A percentile compares a stretch with the other conserved stretches of the same genome.
Evolutionary conservation across 2,113 vertebrate species (phyloP).

Genomic region (Dipodomys ordii): DNA sequence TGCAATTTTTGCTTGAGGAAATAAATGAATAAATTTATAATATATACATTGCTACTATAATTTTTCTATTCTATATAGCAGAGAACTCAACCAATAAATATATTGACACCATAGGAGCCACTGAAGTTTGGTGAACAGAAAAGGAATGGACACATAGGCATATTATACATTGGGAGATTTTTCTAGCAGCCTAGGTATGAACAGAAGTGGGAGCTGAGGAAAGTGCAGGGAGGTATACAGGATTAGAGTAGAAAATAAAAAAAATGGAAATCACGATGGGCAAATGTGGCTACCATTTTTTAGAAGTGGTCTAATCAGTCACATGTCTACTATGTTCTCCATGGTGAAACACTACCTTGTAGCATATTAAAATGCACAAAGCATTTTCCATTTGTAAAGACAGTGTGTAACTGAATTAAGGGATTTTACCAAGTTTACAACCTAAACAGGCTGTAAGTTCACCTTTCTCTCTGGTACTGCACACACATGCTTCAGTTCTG

Average conservation of each 20-base stretch:
- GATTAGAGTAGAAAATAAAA: neutral
- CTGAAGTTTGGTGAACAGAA: neutral
- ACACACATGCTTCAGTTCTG: neutral
- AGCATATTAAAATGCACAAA: conserved; percentile 17
- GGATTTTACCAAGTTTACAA: neutral
- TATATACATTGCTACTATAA: neutral
- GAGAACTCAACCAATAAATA: neutral
- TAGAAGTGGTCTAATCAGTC: neutral
- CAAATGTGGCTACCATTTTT: neutral
- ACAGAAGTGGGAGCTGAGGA: neutral
- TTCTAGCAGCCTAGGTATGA: neutral
- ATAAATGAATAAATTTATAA: neutral
- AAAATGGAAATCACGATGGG: neutral
- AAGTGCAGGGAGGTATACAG: neutral
- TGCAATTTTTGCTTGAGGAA: neutral
- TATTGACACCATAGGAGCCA: neutral
- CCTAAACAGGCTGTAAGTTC: neutral
- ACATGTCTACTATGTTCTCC: neutral
- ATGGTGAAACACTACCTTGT: neutral
- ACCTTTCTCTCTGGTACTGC: neutral
- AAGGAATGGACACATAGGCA: neutral
- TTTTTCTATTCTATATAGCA: neutral
- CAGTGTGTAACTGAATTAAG: neutral
- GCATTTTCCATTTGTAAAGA: conserved; percentile 18
- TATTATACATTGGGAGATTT: neutral